These are phyloP conservation scores for Amblyraja radiata DNA, from an alignment of 2,797 vertebrate species.

Conservation along the genomic window DNA sequence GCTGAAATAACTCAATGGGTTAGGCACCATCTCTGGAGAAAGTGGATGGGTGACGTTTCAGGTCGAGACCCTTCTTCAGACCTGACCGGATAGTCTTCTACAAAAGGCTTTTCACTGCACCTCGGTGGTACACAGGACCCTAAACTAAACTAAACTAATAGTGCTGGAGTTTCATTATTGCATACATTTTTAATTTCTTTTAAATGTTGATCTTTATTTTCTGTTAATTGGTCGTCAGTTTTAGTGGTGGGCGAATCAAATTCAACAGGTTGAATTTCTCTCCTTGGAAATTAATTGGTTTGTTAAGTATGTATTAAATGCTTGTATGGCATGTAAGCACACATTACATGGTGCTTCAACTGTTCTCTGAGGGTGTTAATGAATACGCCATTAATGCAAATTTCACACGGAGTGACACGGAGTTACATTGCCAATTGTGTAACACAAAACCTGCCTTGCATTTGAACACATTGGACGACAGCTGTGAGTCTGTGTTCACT, in stretches of 20 bases:
- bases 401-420: not conserved
- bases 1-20: not conserved
- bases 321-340: not conserved
- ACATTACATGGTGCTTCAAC: not conserved
- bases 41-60: too few species aligned
- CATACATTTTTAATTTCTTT: not conserved
- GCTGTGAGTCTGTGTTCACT: not conserved
- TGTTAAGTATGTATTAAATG: not conserved
- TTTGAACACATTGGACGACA: not conserved
- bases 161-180: not conserved
- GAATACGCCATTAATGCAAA: not conserved
- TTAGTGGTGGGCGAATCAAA: not conserved
- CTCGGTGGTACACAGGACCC: too few species aligned
- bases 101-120: too few species aligned
- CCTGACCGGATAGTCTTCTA: too few species aligned
- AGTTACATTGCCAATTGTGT: not conserved
- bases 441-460: not conserved
- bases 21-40: too few species aligned
- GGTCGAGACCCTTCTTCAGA: too few species aligned
- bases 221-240: not conserved
- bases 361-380: not conserved
- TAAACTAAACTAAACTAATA: not conserved
- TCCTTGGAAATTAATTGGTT: not conserved
- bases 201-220: not conserved
- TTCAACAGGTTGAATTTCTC: not conserved